Conservation (phyloP, 2,113 vertebrate species). For the Anguilla japonica region DNA sequence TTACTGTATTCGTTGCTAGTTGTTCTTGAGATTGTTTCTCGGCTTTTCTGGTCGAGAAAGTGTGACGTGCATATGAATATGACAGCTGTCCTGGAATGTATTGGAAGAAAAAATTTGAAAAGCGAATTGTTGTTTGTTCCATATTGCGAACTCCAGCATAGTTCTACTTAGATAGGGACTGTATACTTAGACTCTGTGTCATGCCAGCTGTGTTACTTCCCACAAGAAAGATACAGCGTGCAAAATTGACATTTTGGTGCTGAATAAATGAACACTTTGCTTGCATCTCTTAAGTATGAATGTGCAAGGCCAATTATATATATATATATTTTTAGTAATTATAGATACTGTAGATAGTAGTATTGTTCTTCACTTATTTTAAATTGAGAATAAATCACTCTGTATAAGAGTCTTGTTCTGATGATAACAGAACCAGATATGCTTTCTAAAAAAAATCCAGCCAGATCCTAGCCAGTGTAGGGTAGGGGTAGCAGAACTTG, state of each 20-base stretch:
- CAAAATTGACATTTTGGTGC: background rate
- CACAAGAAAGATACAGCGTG: background rate
- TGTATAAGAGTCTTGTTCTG: too few relatives aligned
- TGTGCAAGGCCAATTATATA: too few relatives aligned
- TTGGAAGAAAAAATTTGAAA: background rate
- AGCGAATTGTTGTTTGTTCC: background rate
- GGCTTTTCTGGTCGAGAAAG: background rate
- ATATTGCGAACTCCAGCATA: background rate
- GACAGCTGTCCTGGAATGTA: background rate
- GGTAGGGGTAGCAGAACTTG: background rate
- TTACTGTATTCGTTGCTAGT: too few relatives aligned
- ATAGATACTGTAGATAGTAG: too few relatives aligned
- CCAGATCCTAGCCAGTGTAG: background rate
- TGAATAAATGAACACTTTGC: background rate
- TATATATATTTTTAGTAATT: too few relatives aligned
- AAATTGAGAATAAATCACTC: too few relatives aligned
- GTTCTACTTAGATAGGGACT: background rate
- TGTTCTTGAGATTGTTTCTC: background rate
- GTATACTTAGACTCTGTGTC: background rate
- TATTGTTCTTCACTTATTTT: too few relatives aligned
- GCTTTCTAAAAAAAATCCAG: too few relatives aligned
- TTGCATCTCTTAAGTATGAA: background rate
- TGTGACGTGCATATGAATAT: background rate
- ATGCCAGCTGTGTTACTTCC: background rate
- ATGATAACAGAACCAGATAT: too few relatives aligned